phyloP scores from a whole-genome alignment of 2,113 vertebrate species.

The Chlamydotis undulata region DNA sequence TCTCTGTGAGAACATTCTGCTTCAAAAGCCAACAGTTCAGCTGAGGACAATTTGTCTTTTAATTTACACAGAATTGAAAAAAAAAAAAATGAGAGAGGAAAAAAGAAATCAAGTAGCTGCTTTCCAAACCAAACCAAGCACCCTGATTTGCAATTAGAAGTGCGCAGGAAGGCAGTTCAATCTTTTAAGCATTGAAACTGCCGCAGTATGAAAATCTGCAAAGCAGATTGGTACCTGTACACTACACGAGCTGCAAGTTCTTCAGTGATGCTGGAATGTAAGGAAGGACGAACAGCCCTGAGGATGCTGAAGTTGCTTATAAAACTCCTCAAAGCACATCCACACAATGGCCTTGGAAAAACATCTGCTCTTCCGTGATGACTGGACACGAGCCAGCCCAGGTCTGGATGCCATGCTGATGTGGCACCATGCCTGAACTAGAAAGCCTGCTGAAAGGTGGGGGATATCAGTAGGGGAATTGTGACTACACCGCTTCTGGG shows the following conservation, averaged over 20 bases:
- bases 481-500: rapidly evolving
- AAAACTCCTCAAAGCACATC: background rate
- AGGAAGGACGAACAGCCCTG: background rate
- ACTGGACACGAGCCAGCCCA: background rate
- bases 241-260: rapidly evolving
- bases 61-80: background rate
- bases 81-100: rapidly evolving
- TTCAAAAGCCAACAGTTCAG: background rate
- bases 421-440: background rate
- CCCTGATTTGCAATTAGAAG: background rate
- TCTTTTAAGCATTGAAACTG: background rate
- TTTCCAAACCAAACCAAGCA: background rate
- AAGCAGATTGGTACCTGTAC: background rate
- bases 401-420: background rate
- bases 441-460: background rate
- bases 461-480: rapidly evolving
- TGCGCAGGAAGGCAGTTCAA: background rate
- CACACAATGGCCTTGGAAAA: background rate
- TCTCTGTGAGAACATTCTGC: background rate
- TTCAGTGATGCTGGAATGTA: background rate
- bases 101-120: background rate
- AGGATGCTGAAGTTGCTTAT: rapidly evolving
- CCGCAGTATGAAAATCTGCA: background rate
- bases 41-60: background rate
- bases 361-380: background rate